Evolutionary conservation across 2,888 invertebrate species (phyloP), one percentile per base, ranked within the genome.

Genomic region (Drosophila helvetica): DNA sequence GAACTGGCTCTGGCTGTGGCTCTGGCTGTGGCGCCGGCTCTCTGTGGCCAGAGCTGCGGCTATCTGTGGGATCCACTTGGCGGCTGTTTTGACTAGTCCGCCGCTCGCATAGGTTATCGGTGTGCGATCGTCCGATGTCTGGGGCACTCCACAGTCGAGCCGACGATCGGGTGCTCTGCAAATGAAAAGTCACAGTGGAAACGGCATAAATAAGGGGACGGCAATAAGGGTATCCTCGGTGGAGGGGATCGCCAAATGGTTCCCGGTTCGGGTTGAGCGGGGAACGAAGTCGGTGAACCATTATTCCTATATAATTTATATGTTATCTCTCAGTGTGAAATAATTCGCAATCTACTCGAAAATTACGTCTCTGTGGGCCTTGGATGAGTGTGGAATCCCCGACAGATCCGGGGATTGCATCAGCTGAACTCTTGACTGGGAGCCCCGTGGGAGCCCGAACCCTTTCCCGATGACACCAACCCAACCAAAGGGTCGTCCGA

Each of bases 401-500:
- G 15, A n/a, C 7, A n/a, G n/a, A 6, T 38, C 7, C 15, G 33
- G 12, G 12, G 5, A 15, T 12, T 3, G 1, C 9, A 10, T 4
- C 12, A 4, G 30, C 33, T n/a, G n/a, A n/a, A n/a, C n/a, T n/a
- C n/a, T n/a, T n/a, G n/a, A n/a, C n/a, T 15, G 7, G 38, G 15
- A 38, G 19, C 10, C 50, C 33, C 68, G 30, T 30, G 63, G 61
- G 65, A 78, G 75, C 62, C 75, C 55, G 62, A 54, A 67, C 47
- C 47, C 68, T 54, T 64, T 30, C 17, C 15, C 4, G 12, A 8
- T 30, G 68, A 59, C 78, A 77, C 72, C 75, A 80, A 80, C 75
- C 77, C 78, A 78, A 75, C 75, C 54, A 59, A 48, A 56, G 62
- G 67, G 73, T 47, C 75, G 56, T 53, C 75, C 67, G 79, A 81